phyloP scores from a whole-genome alignment of 2,797 vertebrate species.

The Phyllotis vaccarum region DNA sequence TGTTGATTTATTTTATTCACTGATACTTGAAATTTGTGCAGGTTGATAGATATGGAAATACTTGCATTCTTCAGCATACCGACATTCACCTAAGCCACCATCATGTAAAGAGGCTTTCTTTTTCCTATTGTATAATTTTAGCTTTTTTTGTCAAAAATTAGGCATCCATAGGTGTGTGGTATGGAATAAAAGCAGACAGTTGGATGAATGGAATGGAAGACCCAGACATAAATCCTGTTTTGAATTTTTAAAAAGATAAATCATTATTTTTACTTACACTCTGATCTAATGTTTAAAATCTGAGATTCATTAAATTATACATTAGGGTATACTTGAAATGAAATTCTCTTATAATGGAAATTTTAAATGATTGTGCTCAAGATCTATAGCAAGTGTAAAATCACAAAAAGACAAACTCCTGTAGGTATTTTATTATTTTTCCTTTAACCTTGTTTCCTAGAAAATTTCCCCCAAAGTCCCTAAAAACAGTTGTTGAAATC shows the following conservation, averaged over 20 bases:
- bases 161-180: neutral
- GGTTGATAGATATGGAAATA: neutral
- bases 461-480: neutral
- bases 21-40: neutral
- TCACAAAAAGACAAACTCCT: neutral
- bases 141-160: neutral
- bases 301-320: neutral
- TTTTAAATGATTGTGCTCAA: neutral
- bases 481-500: neutral
- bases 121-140: neutral
- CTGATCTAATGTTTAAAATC: neutral
- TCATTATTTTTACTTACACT: neutral
- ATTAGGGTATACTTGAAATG: neutral
- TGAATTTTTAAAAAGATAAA: neutral
- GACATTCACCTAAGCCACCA: neutral
- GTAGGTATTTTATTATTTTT: neutral
- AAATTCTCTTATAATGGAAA: constrained; percentile 12
- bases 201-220: neutral
- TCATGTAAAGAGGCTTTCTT: neutral
- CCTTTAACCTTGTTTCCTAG: neutral
- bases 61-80: neutral
- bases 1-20: neutral
- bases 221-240: neutral
- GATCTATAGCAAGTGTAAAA: neutral
- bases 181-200: neutral